Evolutionary conservation across 2,888 invertebrate species (phyloP), one percentile per base, ranked within the genome.

Genomic region (Patella depressa): DNA sequence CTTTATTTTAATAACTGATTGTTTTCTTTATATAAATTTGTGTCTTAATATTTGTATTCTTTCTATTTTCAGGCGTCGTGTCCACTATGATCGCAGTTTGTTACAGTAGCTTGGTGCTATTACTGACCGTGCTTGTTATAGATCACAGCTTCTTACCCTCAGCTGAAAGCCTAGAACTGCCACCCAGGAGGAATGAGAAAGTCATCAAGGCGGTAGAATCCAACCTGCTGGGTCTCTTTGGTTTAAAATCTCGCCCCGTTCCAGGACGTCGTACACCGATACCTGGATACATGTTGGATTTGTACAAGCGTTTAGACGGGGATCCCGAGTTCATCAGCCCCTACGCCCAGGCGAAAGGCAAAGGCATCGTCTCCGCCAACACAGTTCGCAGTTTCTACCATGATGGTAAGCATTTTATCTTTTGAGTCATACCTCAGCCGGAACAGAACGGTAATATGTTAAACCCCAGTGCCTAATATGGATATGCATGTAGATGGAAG

Each of bases 281-380:
- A 90, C 97, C 97, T 80, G 94, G 95, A 88, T 95, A 95, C 86
- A 94, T 97, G 94, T 94, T 95, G 91, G 93, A 95, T 90, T 93
- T 97, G 82, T 97, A 97, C 93, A 92, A 93, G 81, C 93, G 93
- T 86, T 95, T 95, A 85, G 94, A 93, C 92, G 94, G 93, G 89
- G 94, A 93, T 87, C 93, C 93, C 84, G 94, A 94, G 87, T 93
- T 94, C 73, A 93, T 94, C 1, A 82, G 83, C 24, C 83, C 83
- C 14, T 83, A 81, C 73, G 79, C 85, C n/a, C 80, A 85, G 71
- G 80, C 84, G 45, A 82, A 84, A 72, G 86, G 86, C 71, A 82
- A 81, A 57, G 84, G 83, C 7, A 78, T 82, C 2, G 72, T 79
- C 24, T 80, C 84, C 12, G 89, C 90, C 53, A 91, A 90, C 79